Base-by-base conservation (phyloP, 2,888 invertebrate genomes). In the Prosopocoilus inquinatus region DNA sequence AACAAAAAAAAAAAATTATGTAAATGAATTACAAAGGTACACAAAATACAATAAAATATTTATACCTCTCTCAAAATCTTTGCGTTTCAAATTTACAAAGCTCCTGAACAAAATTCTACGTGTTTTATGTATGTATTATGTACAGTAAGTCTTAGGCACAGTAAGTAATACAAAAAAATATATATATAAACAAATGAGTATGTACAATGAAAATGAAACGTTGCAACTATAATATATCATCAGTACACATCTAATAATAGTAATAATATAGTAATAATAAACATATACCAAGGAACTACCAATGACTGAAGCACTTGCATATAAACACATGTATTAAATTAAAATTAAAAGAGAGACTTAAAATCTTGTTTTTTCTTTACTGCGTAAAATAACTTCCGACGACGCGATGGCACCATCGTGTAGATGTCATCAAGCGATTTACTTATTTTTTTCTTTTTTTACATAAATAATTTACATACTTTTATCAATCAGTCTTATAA, bases 141-240 rank as follows among this genome's bases (percentile, higher is more conserved):
- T 50, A 62, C 62, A 59, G 57, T 53, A 61, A 61, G 53, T 53
- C 55, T 58, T 45, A 50, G 51, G 53, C 56, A 50, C 56, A 49
- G 44, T 56, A 59, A 63, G 61, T 59, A 63, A 64, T 59, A 64
- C 55, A 52, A 59, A 53, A 46, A 36, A 59, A 61, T n/a, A n/a
- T n/a, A n/a, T n/a, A n/a, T n/a, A n/a, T n/a, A 61, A 65, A 62
- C 56, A 60, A 53, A 60, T 55, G 62, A 54, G 47, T 65, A 66
- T 66, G 53, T 64, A 64, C 66, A 67, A 48, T 57, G 58, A 64
- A 58, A 63, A 64, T 58, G 60, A 61, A 53, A 59, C 46, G 50
- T 60, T 54, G 51, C 55, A 56, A 49, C 61, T 59, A 61, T 28
- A 28, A n/a, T n/a, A n/a, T n/a, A n/a, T n/a, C 7, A 28, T 28